Evolutionary conservation across 2,113 vertebrate species (phyloP).

Genomic region (Gasterosteus aculeatus): DNA sequence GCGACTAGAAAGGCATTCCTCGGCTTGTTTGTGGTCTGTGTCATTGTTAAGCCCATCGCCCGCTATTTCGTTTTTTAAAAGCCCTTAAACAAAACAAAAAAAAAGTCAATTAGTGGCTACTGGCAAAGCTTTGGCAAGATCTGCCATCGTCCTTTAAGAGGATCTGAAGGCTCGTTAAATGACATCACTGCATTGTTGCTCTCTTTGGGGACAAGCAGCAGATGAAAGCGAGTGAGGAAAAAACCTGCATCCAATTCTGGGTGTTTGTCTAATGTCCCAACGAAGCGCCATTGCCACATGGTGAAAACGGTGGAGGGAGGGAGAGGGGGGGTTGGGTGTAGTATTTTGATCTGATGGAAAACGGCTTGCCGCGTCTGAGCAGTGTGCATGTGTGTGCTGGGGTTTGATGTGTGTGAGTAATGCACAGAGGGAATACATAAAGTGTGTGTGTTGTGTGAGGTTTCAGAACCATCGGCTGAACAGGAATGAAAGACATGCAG

Average conservation of each 20-base stretch:
- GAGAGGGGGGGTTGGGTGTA: neutral
- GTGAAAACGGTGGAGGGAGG: slow-evolving; percentile 52
- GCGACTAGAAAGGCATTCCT: slow-evolving; percentile 72
- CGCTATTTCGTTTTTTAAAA: slow-evolving; percentile 58
- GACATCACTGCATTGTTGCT: slow-evolving; percentile 79
- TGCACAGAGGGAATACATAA: slow-evolving; percentile 42
- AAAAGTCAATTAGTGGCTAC: slow-evolving; percentile 75
- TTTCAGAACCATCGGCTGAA: slow-evolving; percentile 20
- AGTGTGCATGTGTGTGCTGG: slow-evolving; percentile 28
- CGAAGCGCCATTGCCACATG: slow-evolving; percentile 77
- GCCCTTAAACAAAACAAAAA: slow-evolving; percentile 25
- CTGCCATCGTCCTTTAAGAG: slow-evolving; percentile 66
- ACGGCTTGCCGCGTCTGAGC: slow-evolving; percentile 59
- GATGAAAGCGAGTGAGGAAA: slow-evolving; percentile 74
- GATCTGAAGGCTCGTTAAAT: slow-evolving; percentile 76
- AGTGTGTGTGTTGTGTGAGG: slow-evolving; percentile 50
- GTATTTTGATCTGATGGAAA: slow-evolving; percentile 75
- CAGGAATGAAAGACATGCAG: slow-evolving; percentile 30
- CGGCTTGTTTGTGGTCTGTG: slow-evolving; percentile 73
- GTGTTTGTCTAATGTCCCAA: slow-evolving; percentile 78
- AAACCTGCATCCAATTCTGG: slow-evolving; percentile 80
- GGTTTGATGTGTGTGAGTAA: slow-evolving; percentile 41
- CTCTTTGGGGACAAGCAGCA: slow-evolving; percentile 76
- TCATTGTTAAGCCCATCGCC: slow-evolving; percentile 71
- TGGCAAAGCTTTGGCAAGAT: slow-evolving; percentile 47